Evolutionary conservation across 2,888 invertebrate genomes (phyloP).

Genomic region (Seira musarum): DNA sequence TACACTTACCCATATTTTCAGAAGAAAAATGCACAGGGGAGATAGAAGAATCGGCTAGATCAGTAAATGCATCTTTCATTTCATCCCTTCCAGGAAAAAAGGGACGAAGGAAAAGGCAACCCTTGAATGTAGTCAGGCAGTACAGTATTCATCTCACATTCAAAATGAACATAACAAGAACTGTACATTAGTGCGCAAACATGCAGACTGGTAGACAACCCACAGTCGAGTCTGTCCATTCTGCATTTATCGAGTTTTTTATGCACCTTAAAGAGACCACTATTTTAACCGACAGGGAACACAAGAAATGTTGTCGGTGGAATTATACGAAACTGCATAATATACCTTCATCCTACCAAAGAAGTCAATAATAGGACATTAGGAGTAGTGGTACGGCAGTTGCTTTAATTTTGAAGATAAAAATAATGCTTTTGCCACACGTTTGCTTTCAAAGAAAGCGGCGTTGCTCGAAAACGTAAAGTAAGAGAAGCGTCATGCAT

Average conservation of each 20-base stretch:
- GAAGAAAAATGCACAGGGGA: too few relatives aligned
- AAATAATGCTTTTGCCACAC: constrained; percentile 39
- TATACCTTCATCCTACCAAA: not conserved
- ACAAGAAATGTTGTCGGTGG: not conserved
- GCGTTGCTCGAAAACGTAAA: not conserved
- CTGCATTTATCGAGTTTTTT: too few relatives aligned
- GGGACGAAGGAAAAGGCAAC: too few relatives aligned
- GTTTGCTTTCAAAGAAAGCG: not conserved
- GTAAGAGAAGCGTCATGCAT: too few relatives aligned
- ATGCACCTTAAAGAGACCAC: too few relatives aligned
- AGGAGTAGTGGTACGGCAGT: not conserved
- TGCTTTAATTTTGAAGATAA: not conserved
- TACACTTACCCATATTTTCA: not conserved
- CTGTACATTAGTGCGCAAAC: too few relatives aligned
- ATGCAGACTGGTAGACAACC: too few relatives aligned
- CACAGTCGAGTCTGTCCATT: too few relatives aligned
- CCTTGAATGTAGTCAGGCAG: too few relatives aligned
- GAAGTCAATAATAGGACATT: not conserved
- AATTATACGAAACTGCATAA: not conserved
- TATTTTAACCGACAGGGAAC: not conserved
- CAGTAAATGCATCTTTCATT: not conserved
- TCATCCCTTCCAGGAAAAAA: not conserved
- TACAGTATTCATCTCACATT: too few relatives aligned
- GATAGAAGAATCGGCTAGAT: too few relatives aligned
- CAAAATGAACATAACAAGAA: too few relatives aligned